Conservation (phyloP, 2,888 invertebrate genomes). For the Rhaphigaster nebulosa region DNA sequence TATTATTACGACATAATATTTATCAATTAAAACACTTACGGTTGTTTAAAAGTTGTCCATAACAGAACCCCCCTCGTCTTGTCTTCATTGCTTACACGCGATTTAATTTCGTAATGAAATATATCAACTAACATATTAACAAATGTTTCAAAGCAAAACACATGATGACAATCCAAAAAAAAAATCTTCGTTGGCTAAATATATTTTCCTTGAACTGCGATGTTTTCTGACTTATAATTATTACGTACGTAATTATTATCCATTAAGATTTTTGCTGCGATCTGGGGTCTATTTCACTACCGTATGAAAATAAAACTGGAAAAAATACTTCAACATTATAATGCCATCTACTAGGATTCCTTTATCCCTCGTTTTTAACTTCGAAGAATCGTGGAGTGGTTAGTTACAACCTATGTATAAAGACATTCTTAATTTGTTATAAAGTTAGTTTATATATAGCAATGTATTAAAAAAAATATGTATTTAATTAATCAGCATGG, state of each 20-base stretch:
- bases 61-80: conserved; percentile 18
- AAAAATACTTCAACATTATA: background rate
- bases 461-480: too few species aligned
- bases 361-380: background rate
- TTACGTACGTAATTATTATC: background rate
- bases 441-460: too few species aligned
- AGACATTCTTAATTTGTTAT: too few species aligned
- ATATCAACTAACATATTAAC: background rate
- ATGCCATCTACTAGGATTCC: background rate
- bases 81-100: background rate
- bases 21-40: background rate
- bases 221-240: background rate
- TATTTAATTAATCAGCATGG: too few species aligned
- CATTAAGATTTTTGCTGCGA: background rate
- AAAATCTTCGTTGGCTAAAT: background rate
- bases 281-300: background rate
- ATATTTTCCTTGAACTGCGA: background rate
- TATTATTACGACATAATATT: too few species aligned
- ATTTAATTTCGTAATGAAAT: background rate
- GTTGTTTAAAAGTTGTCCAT: background rate
- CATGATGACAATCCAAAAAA: background rate
- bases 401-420: background rate
- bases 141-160: background rate
- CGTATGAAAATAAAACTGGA: background rate
- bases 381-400: background rate